Evolutionary conservation across 2,888 invertebrate species (phyloP).

Genomic region (Cylindroiulus punctatus): DNA sequence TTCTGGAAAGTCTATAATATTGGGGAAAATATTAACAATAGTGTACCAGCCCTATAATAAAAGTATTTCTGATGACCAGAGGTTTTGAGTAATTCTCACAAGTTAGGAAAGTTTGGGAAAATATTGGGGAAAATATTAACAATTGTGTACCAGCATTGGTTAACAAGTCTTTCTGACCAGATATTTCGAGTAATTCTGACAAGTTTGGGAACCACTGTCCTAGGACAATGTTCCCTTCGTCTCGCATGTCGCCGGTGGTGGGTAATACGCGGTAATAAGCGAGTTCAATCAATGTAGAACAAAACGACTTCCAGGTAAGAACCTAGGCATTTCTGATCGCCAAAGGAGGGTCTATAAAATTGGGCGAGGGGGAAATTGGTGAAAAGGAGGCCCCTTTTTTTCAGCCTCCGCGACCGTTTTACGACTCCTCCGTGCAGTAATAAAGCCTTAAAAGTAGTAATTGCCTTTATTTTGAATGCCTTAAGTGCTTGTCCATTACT

Average conservation of each 20-base stretch:
- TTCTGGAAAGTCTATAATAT: no score
- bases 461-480: slow-evolving; percentile 1
- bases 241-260: neutral
- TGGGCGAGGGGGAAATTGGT: neutral
- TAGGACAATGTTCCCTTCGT: neutral
- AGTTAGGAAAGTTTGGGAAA: no score
- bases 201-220: no score
- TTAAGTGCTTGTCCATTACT: slow-evolving; percentile 1
- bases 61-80: no score
- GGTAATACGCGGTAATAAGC: neutral
- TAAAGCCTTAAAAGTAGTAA: slow-evolving; percentile 1
- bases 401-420: neutral
- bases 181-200: no score
- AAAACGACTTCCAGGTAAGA: neutral
- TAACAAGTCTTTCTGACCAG: no score
- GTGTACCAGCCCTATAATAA: no score
- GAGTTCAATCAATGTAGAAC: neutral
- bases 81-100: no score
- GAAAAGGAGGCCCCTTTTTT: neutral
- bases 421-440: neutral
- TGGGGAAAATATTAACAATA: no score
- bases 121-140: no score
- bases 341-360: neutral
- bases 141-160: no score
- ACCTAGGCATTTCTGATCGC: neutral